Evolutionary conservation across 1,140 invertebrate species (phyloP).

Genomic region (Metopolophium dirhodum): DNA sequence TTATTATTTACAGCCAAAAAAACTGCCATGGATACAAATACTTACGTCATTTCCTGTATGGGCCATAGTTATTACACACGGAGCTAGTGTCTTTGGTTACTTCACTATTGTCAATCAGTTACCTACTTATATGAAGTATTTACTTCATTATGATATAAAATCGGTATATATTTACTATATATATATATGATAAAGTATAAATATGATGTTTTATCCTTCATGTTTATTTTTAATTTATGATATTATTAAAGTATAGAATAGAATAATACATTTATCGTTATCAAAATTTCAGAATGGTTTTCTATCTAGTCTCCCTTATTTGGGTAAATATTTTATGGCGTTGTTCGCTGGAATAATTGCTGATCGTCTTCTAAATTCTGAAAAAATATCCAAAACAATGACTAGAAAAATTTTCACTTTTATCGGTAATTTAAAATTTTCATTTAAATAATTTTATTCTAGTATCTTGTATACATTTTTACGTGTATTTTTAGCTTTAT

Average conservation of each 20-base stretch:
- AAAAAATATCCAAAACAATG: conserved; percentile 72
- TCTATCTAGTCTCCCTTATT: conserved; percentile 85
- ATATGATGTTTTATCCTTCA: not conserved
- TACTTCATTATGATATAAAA: conserved; percentile 87
- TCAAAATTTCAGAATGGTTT: conserved; percentile 77
- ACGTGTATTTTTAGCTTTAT: not conserved
- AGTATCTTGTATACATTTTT: not conserved
- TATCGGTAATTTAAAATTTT: conserved; percentile 46
- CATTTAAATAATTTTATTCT: not conserved
- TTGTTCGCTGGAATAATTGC: conserved; percentile 73
- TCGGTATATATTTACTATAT: conserved; percentile 68
- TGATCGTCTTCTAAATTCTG: conserved; percentile 71
- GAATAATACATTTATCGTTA: not conserved
- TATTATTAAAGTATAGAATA: not conserved
- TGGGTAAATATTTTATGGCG: conserved; percentile 82
- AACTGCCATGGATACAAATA: conserved; percentile 82
- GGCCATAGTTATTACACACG: conserved; percentile 90
- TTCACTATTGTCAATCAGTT: conserved; percentile 93
- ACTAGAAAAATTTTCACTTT: conserved; percentile 74
- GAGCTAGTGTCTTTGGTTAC: conserved; percentile 91
- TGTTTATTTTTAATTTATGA: conserved; percentile 25
- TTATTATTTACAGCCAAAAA: conserved; percentile 37
- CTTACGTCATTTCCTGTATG: conserved; percentile 85
- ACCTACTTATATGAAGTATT: conserved; percentile 91
- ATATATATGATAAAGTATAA: not conserved